Conservation (phyloP, 2,888 invertebrate genomes). For the Drosophila lacicola region DNA sequence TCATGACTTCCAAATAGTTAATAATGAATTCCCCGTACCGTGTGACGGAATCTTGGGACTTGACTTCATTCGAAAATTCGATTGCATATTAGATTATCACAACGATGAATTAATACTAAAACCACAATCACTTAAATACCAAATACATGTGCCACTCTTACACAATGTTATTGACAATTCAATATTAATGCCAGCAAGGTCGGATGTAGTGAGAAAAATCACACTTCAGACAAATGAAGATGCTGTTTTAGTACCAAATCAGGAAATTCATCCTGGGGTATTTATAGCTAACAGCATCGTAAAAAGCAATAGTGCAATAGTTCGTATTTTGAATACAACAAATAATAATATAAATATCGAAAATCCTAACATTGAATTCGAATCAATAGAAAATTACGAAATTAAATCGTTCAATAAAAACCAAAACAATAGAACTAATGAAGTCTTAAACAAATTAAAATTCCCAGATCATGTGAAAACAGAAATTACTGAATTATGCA, state of each 20-base stretch:
- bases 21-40: background rate
- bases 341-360: background rate
- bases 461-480: no score
- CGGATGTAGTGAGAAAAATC: background rate
- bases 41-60: constrained; percentile 4
- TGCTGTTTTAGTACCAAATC: background rate
- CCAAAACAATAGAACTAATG: no score
- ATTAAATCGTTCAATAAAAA: no score
- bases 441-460: no score
- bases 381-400: background rate
- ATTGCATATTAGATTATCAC: constrained; percentile 3
- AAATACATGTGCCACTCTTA: constrained; percentile 8
- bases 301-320: no score
- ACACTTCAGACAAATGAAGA: background rate
- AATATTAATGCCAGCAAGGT: constrained; percentile 1
- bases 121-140: background rate
- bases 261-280: background rate
- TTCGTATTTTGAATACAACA: background rate
- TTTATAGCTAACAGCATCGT: background rate
- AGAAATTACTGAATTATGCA: no score
- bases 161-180: constrained; percentile 4
- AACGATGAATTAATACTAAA: constrained; percentile 2
- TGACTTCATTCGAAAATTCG: constrained; percentile 9
- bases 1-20: no score
- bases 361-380: background rate